These are phyloP conservation scores for Mirza zaza DNA, from an alignment of 2,113 vertebrate species.

Conservation along the genomic window DNA sequence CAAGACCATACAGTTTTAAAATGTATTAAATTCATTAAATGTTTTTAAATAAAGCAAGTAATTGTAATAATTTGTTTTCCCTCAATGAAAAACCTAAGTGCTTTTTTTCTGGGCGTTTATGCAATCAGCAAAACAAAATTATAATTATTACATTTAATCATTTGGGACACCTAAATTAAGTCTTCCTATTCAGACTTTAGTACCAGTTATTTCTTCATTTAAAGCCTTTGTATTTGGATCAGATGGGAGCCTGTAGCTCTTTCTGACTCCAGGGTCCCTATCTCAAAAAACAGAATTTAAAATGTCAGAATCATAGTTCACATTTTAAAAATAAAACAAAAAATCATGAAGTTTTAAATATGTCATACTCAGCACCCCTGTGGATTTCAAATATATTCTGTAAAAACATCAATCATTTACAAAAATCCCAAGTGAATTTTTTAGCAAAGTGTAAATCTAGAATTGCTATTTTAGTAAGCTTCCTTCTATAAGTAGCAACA, in stretches of 20 bases:
- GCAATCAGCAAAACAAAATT: not conserved
- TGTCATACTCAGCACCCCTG: not conserved
- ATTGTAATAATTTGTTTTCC: not conserved
- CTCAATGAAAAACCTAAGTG: not conserved
- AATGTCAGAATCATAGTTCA: not conserved
- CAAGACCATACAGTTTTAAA: not conserved
- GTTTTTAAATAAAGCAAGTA: constrained; percentile 11
- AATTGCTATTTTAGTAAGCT: constrained; percentile 21
- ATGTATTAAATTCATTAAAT: not conserved
- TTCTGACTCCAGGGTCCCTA: not conserved
- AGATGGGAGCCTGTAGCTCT: not conserved
- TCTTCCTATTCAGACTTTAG: not conserved
- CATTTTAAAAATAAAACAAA: not conserved
- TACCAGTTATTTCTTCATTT: not conserved
- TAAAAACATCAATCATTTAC: constrained; percentile 47
- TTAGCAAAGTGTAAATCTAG: constrained; percentile 47
- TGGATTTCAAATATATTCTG: not conserved
- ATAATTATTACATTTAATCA: not conserved
- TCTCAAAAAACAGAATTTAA: not conserved
- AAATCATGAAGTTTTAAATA: not conserved
- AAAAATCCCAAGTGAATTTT: constrained; percentile 53
- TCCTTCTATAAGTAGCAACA: not conserved
- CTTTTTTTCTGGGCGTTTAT: not conserved
- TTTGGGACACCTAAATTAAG: not conserved
- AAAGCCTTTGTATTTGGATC: not conserved